Evolutionary conservation across 1,140 invertebrate species (phyloP).

Genomic region (Drosophila arawakana): DNA sequence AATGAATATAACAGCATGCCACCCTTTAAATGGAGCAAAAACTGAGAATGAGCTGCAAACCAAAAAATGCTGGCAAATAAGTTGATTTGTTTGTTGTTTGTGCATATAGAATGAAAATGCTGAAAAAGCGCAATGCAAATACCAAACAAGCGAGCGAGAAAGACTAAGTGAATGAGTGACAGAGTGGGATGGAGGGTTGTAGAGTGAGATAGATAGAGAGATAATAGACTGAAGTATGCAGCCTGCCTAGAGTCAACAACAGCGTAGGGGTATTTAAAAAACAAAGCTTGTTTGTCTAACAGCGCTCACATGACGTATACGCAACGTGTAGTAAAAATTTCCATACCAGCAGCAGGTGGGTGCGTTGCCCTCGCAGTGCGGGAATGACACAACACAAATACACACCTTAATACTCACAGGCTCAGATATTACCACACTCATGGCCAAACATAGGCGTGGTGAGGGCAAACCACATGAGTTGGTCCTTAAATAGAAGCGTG

Average conservation of each 20-base stretch:
- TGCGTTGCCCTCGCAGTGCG: neutral
- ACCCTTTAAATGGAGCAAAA: slow-evolving; percentile 14
- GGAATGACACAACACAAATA: slow-evolving; percentile 16
- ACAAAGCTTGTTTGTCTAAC: slow-evolving; percentile 36
- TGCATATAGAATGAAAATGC: slow-evolving; percentile 64
- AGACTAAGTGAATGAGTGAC: slow-evolving; percentile 5
- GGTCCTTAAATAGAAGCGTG: slow-evolving; percentile 54
- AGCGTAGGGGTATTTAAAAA: slow-evolving; percentile 26
- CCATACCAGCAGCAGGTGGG: slow-evolving; percentile 62
- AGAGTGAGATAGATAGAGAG: neutral
- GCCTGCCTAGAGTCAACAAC: slow-evolving; percentile 23
- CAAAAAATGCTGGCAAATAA: slow-evolving; percentile 61
- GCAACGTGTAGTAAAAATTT: slow-evolving; percentile 48
- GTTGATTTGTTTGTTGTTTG: slow-evolving; percentile 80
- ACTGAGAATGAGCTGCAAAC: slow-evolving; percentile 23
- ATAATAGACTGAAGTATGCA: slow-evolving; percentile 9
- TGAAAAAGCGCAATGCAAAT: slow-evolving; percentile 70
- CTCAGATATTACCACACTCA: slow-evolving; percentile 1
- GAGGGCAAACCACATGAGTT: slow-evolving; percentile 30
- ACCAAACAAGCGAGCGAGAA: slow-evolving; percentile 17
- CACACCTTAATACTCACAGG: neutral
- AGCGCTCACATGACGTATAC: slow-evolving; percentile 55
- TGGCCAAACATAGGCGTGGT: neutral
- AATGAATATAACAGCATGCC: neutral
- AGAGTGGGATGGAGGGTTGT: neutral